Percentiles rank a stretch among this genome's conserved stretches.
phyloP scores from a whole-genome alignment of 2,113 vertebrate genomes.

The Cinclus mexicanus region DNA sequence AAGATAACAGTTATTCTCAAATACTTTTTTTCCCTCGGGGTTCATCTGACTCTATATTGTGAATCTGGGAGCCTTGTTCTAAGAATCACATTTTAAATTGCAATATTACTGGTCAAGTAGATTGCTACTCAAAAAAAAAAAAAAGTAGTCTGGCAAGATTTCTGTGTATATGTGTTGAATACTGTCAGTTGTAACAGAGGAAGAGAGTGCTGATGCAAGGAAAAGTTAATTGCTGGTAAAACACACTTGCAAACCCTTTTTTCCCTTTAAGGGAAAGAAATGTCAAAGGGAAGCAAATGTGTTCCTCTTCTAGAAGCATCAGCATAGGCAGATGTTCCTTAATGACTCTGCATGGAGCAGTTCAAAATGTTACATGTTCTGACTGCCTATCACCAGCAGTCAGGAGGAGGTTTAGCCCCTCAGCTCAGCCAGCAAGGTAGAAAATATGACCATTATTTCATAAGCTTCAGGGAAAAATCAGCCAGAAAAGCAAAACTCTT shows the following conservation, averaged over 20 bases:
- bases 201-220: neutral
- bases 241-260: neutral
- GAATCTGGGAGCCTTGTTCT: neutral
- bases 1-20: neutral
- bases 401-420: neutral
- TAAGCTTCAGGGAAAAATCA: neutral
- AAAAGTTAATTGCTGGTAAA: slow-evolving; percentile 31
- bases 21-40: neutral
- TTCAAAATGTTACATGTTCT: neutral
- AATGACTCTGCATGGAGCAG: neutral
- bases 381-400: neutral
- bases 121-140: neutral
- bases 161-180: neutral
- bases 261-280: neutral
- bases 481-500: neutral
- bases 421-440: neutral
- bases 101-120: neutral
- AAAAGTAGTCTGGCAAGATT: neutral
- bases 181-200: neutral
- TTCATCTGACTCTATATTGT: neutral
- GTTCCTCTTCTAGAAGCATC: neutral
- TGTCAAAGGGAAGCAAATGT: neutral
- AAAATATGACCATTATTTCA: neutral
- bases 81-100: neutral
- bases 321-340: neutral